Evolutionary conservation across 2,888 invertebrate genomes (phyloP).

Genomic region (Drosophila pullipes): DNA sequence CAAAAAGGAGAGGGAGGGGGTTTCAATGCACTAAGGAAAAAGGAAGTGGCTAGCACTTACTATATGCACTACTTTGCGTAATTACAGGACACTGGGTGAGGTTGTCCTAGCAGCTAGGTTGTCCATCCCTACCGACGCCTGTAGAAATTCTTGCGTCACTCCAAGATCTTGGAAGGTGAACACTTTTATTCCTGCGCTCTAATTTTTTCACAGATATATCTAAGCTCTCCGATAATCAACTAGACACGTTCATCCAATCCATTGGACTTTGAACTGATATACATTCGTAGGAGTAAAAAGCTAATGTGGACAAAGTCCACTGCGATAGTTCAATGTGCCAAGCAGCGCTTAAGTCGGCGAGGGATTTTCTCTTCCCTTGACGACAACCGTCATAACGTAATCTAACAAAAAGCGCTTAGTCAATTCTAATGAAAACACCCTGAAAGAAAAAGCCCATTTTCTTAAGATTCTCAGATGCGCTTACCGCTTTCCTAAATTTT

Average conservation of each 20-base stretch:
- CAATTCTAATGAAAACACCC: no score
- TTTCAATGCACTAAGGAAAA: neutral
- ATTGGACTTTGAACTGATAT: neutral
- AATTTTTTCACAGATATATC: neutral
- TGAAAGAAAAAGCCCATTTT: neutral
- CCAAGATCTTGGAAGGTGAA: neutral
- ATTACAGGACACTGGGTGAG: neutral
- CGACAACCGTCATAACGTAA: neutral
- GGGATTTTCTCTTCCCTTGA: neutral
- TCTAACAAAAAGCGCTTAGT: neutral
- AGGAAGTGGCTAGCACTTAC: neutral
- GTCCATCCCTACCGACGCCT: neutral
- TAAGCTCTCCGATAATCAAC: neutral
- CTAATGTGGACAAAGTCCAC: neutral
- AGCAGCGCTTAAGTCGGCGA: neutral
- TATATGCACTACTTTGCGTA: neutral
- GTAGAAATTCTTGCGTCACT: neutral
- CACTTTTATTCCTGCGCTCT: neutral
- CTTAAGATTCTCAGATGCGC: neutral
- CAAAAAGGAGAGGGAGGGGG: accelerated
- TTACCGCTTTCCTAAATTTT: neutral
- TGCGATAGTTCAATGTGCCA: no score
- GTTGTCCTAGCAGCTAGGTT: neutral
- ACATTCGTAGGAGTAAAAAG: neutral
- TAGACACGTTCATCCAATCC: neutral